Conservation (phyloP, 2,113 vertebrate species). For the Chionis minor region DNA sequence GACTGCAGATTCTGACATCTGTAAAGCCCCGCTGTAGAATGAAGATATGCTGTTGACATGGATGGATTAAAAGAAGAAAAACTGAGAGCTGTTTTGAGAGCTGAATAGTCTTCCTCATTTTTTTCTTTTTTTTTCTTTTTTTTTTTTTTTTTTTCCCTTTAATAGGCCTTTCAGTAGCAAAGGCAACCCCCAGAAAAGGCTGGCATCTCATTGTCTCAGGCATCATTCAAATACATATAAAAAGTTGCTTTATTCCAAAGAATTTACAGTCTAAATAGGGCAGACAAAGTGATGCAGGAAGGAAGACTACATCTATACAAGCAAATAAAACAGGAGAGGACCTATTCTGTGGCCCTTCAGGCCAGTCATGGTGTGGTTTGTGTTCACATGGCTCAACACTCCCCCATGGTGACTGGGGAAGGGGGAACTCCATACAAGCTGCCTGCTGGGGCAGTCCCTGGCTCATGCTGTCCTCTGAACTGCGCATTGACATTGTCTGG, state of each 20-base stretch:
- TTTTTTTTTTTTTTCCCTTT: not conserved
- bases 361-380: not conserved
- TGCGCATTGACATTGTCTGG: constrained; percentile 7
- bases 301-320: not conserved
- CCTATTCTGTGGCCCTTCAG: not conserved
- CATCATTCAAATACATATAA: constrained; percentile 26
- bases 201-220: constrained; percentile 21
- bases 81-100: constrained; percentile 1
- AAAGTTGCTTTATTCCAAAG: constrained; percentile 5
- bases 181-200: constrained; percentile 13
- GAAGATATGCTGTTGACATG: constrained; percentile 30
- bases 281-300: not conserved
- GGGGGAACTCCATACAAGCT: not conserved
- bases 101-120: not conserved
- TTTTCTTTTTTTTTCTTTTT: not conserved
- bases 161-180: constrained; percentile 41
- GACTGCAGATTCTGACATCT: constrained; percentile 2
- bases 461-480: not conserved
- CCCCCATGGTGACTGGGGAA: not conserved
- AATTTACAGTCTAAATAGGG: constrained; percentile 24
- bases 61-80: constrained; percentile 45
- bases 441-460: not conserved
- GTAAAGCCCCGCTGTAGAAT: not conserved
- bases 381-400: not conserved
- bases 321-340: not conserved